Percentiles rank a stretch among this genome's conserved stretches.
Conservation (phyloP, 2,797 vertebrate species). For the Oceanodroma leucorhoa region DNA sequence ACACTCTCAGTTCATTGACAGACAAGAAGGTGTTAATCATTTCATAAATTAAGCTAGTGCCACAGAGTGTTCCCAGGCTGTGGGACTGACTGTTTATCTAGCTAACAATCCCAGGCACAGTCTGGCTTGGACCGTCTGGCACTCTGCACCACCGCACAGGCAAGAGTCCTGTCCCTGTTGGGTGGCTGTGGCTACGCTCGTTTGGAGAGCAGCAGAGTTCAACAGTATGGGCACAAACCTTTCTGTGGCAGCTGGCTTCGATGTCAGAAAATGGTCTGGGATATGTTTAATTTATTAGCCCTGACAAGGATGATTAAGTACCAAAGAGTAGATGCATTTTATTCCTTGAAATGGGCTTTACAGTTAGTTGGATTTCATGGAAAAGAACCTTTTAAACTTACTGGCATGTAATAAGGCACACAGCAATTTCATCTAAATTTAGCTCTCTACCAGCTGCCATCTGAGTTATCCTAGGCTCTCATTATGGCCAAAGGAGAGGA, state of each 20-base stretch:
- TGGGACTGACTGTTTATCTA: not conserved
- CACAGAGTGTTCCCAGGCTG: rapidly evolving
- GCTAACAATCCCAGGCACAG: not conserved
- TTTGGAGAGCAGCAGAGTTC: not conserved
- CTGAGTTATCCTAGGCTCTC: not conserved
- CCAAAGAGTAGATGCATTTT: not conserved
- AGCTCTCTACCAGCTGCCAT: not conserved
- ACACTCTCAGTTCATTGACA: not conserved
- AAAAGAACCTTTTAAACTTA: not conserved
- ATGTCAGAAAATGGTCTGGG: not conserved
- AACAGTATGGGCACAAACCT: not conserved
- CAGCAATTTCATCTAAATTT: slow-evolving; percentile 2
- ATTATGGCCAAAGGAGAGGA: not conserved
- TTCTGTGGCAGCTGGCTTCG: not conserved
- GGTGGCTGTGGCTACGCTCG: rapidly evolving
- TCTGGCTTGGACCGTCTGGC: not conserved
- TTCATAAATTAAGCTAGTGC: not conserved
- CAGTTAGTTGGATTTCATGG: not conserved
- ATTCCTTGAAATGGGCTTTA: not conserved
- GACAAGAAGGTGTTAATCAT: not conserved
- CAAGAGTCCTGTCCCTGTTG: rapidly evolving
- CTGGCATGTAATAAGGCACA: not conserved
- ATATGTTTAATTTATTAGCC: slow-evolving; percentile 4
- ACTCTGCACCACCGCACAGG: rapidly evolving
- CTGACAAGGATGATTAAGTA: slow-evolving; percentile 5